Evolutionary conservation across 1,140 invertebrate genomes (phyloP).

Genomic region (Papilio polyxenes): DNA sequence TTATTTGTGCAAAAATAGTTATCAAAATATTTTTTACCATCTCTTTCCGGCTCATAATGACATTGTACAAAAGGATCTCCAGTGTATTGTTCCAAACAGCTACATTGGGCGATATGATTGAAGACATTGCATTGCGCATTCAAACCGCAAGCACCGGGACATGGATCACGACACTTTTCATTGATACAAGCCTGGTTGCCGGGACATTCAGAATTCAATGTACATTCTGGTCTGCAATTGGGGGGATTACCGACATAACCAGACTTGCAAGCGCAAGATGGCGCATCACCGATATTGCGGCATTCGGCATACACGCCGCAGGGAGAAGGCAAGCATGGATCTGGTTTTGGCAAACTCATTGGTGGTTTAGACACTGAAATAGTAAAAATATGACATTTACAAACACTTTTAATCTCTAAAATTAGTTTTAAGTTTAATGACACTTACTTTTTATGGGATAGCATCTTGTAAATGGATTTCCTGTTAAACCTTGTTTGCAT

Average conservation of each 20-base stretch:
- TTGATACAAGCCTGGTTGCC: constrained; percentile 86
- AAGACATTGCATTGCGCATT: constrained; percentile 85
- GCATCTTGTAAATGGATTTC: constrained; percentile 87
- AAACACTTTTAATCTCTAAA: constrained; percentile 32
- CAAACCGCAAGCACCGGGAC: constrained; percentile 85
- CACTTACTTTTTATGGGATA: constrained; percentile 81
- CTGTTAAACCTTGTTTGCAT: constrained; percentile 84
- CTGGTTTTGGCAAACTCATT: constrained; percentile 65
- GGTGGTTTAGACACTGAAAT: constrained; percentile 81
- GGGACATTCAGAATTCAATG: constrained; percentile 87
- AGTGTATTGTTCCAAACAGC: constrained; percentile 81
- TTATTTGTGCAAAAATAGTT: constrained; percentile 18
- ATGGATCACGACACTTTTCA: constrained; percentile 87
- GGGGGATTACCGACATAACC: constrained; percentile 86
- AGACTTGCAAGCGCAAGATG: constrained; percentile 85
- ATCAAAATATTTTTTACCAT: constrained; percentile 56
- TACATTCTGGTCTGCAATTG: constrained; percentile 88
- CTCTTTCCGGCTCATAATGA: constrained; percentile 64
- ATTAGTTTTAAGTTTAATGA: constrained; percentile 14
- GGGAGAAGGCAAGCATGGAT: constrained; percentile 88
- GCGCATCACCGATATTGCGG: constrained; percentile 82
- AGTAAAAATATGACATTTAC: constrained; percentile 47
- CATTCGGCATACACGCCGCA: constrained; percentile 89
- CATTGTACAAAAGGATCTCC: constrained; percentile 76
- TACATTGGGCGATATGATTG: constrained; percentile 88